A percentile compares a stretch with the other conserved stretches of the same genome.
Evolutionary conservation across 2,113 vertebrate genomes (phyloP).

Genomic region (Microcebus ravelobensis): DNA sequence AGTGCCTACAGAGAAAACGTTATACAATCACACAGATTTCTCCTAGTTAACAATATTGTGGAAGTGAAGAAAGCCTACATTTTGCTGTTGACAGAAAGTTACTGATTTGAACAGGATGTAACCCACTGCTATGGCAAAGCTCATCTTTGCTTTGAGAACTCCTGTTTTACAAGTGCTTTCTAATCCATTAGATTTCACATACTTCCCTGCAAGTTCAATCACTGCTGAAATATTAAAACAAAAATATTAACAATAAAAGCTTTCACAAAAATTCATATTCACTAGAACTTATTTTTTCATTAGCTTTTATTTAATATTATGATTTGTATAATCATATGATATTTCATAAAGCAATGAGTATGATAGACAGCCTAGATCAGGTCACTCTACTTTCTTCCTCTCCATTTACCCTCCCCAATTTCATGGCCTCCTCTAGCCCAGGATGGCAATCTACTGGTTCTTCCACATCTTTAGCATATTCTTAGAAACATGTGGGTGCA

Average conservation of each 20-base stretch:
- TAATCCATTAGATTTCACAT: not conserved
- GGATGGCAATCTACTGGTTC: too few relatives aligned
- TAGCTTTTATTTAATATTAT: not conserved
- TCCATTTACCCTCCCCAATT: not conserved
- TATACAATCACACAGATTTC: not conserved
- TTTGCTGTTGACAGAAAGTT: not conserved
- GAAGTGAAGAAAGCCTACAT: not conserved
- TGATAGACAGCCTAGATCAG: not conserved
- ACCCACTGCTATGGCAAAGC: not conserved
- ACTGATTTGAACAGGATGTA: not conserved
- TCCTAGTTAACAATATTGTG: not conserved
- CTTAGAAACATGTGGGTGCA: not conserved
- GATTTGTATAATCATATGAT: not conserved
- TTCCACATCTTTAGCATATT: not conserved
- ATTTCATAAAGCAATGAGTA: not conserved
- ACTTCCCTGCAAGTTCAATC: not conserved
- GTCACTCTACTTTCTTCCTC: not conserved
- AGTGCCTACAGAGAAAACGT: not conserved
- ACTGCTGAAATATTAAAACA: not conserved
- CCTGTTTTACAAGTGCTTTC: not conserved
- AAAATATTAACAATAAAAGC: not conserved
- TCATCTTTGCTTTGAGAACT: not conserved
- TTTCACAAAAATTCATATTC: not conserved
- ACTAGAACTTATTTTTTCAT: not conserved
- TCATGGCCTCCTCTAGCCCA: not conserved